A percentile compares a stretch with the other conserved stretches of the same genome.
These are phyloP conservation scores for cattle (Bos taurus) DNA, from an alignment of 2,113 vertebrate species.

Conservation along the genomic window ARS-UCD2.0 NC_037344.1:27986501-27987000, in stretches of 20 bases:
- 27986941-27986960: neutral
- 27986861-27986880: neutral
- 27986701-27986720: neutral
- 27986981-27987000: neutral
- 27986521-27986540: conserved; percentile 44
- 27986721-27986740: neutral
- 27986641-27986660: conserved; percentile 9
- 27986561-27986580: conserved; percentile 39
- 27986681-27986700: neutral
- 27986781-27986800: neutral
- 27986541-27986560: conserved; percentile 26
- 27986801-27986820: neutral
- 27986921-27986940: neutral
- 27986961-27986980: neutral
- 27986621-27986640: neutral
- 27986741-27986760: neutral
- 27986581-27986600: conserved; percentile 22
- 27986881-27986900: neutral
- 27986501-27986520: conserved; percentile 49
- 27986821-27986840: neutral
- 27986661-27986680: neutral
- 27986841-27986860: neutral
- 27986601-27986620: neutral
- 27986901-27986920: neutral
- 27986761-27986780: neutral